These are phyloP conservation scores for Philonicus albiceps DNA, from an alignment of 2,888 invertebrate genomes.

Conservation along the genomic window DNA sequence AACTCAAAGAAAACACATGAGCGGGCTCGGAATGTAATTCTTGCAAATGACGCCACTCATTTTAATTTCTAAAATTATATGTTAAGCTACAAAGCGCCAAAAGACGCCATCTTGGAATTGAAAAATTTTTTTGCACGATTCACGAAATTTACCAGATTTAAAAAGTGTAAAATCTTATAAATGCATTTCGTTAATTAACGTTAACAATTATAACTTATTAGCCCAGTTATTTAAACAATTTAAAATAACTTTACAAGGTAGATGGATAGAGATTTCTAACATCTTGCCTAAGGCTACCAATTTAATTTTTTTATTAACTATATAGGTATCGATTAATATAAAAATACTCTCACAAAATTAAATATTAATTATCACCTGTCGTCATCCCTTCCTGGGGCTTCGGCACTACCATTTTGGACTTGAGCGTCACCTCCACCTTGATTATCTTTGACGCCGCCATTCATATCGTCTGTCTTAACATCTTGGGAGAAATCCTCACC, in stretches of 20 bases:
- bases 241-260: conserved; percentile 2
- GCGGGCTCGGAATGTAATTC: neutral
- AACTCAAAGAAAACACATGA: neutral
- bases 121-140: neutral
- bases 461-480: conserved; percentile 70
- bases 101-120: conserved; percentile 24
- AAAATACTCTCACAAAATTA: neutral
- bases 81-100: conserved; percentile 5
- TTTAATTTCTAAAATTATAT: neutral
- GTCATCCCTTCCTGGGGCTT: conserved; percentile 81
- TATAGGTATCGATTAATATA: neutral
- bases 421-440: conserved; percentile 56
- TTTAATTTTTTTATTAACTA: neutral
- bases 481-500: conserved; percentile 83
- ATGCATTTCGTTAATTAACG: conserved; percentile 24
- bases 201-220: neutral
- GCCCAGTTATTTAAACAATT: neutral
- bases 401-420: conserved; percentile 73
- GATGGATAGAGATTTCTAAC: conserved; percentile 36
- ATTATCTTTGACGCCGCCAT: conserved; percentile 59
- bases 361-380: conserved; percentile 70
- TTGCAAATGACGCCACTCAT: neutral
- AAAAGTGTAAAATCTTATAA: conserved; percentile 4
- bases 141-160: neutral
- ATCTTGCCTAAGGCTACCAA: neutral